Percentiles rank a stretch among this genome's conserved stretches.
Conservation (phyloP, 2,113 vertebrate genomes). For the Platichthys stellatus region DNA sequence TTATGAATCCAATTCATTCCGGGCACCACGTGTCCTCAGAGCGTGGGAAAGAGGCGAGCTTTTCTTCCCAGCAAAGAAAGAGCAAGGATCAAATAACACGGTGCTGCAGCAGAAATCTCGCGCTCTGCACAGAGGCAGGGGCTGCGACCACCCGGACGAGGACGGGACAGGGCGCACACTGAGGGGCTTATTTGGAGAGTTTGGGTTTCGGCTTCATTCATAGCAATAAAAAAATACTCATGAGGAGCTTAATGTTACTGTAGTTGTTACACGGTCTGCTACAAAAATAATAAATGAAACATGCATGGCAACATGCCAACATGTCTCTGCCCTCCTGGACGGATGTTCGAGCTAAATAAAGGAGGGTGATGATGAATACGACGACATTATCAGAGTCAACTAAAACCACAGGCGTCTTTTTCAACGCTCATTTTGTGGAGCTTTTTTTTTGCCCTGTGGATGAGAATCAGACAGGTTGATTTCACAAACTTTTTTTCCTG, state of each 20-base stretch:
- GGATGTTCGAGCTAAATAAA: neutral
- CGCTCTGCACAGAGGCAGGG: conserved; percentile 64
- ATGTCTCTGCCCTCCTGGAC: conserved; percentile 16
- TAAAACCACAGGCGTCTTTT: neutral
- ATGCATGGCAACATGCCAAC: conserved; percentile 27
- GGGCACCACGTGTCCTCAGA: conserved; percentile 92
- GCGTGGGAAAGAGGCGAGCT: conserved; percentile 99
- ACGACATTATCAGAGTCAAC: neutral
- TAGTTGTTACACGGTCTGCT: conserved; percentile 19
- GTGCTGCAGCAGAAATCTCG: conserved; percentile 72
- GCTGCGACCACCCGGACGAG: conserved; percentile 73
- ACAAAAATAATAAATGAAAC: neutral
- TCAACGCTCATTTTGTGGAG: neutral
- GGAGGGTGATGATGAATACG: neutral
- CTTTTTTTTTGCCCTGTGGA: neutral
- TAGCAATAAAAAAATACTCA: conserved; percentile 48
- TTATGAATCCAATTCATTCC: conserved; percentile 90
- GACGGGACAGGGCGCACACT: conserved; percentile 50
- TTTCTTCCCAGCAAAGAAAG: conserved; percentile 98
- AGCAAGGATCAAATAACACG: conserved; percentile 87
- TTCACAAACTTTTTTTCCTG: neutral
- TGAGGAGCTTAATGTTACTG: conserved; percentile 20
- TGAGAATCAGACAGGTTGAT: neutral
- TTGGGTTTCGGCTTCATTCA: conserved; percentile 49
- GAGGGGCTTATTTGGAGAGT: conserved; percentile 48